Evolutionary conservation across 1,140 invertebrate species (phyloP), one percentile per base, ranked within the genome.

Genomic region (Drosophila equinoxialis): DNA sequence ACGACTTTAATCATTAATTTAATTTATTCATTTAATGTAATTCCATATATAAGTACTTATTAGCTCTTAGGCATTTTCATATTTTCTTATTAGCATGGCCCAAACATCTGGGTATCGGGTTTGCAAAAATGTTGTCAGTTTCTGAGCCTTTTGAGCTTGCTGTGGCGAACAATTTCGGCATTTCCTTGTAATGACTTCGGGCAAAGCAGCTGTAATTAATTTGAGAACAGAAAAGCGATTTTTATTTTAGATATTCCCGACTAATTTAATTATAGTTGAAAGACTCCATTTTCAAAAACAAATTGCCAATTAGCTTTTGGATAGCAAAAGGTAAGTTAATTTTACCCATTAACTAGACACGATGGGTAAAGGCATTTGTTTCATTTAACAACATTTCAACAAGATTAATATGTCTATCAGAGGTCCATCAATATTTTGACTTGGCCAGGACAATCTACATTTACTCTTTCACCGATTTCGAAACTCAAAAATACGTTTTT

Each of bases 131-230:
- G 91, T 79, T 26, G 93, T 92, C 20, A 93, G 78, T 65, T 93
- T 91, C 75, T 92, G 92, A 11, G 93, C 93, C 90, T 93, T 93
- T 37, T 92, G 91, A 5, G 92, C 77, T 71, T 93, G 93, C 65
- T 92, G 90, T 1, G 91, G 79, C n/a, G 93, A 92, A 73, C 93
- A 93, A 65, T 92, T 91, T 45, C 91, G 68, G 66, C 93, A 93
- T 74, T 93, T 93, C 61, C 92, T 92, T 58, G 92, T 92, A 71
- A 93, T 93, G 39, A 93, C 93, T 91, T 93, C 93, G 0, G 93
- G 93, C 8, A 93, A 82, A 57, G 93, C 92, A 89, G 92, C 93
- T 93, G 81, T n/a, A 78, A 73, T 70, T 7, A 42, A 11, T 30
- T 37, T 17, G n/a, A 77, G 35, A 71, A 8, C 33, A 20, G 42